A percentile compares a stretch with the other conserved stretches of the same genome.
phyloP scores from a whole-genome alignment of 2,113 vertebrate species.

The Camelus dromedarius region DNA sequence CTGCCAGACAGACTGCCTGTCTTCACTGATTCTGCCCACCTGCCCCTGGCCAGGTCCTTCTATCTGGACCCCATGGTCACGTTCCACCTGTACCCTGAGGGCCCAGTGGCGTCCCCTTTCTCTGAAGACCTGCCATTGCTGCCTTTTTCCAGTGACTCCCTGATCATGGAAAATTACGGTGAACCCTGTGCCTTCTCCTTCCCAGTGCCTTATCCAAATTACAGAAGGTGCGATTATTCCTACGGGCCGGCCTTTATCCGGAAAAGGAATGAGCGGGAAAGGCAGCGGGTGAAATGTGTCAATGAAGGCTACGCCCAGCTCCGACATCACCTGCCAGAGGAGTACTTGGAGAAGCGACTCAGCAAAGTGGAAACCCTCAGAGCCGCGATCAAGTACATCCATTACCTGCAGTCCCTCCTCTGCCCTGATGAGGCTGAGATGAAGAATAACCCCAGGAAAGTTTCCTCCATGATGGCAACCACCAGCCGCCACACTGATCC shows the following conservation, averaged over 20 bases:
- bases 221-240: conserved; percentile 80
- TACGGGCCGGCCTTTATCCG: conserved; percentile 88
- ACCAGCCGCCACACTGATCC: conserved; percentile 47
- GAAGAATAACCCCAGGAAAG: conserved; percentile 4
- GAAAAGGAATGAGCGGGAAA: conserved; percentile 90
- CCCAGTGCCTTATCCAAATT: conserved; percentile 72
- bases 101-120: conserved; percentile 74
- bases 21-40: conserved; percentile 77
- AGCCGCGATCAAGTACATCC: conserved; percentile 90
- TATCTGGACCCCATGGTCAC: conserved; percentile 82
- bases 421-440: conserved; percentile 43
- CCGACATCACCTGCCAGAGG: conserved; percentile 88
- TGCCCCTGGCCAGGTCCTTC: conserved; percentile 82
- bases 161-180: conserved; percentile 73
- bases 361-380: conserved; percentile 91
- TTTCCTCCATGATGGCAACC: neutral
- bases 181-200: conserved; percentile 82
- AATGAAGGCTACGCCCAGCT: conserved; percentile 91
- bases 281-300: conserved; percentile 90
- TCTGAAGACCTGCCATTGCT: conserved; percentile 84
- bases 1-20: conserved; percentile 75
- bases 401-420: conserved; percentile 86
- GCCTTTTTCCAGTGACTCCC: conserved; percentile 81
- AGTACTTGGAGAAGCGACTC: conserved; percentile 88
- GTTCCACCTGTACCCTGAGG: conserved; percentile 82